These are phyloP conservation scores for Notothenia rossii DNA, from an alignment of 2,113 vertebrate genomes.

Conservation along the genomic window DNA sequence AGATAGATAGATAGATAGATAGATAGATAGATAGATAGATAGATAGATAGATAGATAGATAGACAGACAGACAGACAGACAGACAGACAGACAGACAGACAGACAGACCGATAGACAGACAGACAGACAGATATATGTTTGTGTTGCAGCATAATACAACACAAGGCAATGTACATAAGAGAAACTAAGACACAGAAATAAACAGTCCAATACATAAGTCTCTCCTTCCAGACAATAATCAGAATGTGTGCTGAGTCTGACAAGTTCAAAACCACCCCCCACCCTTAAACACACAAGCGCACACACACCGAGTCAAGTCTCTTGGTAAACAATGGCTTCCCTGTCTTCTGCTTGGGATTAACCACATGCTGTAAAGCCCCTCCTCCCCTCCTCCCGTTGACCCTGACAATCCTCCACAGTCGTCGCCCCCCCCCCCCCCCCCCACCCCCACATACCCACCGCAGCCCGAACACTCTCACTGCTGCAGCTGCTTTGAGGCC, in stretches of 20 bases:
- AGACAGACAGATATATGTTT: too few relatives aligned
- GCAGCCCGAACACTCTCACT: constrained; percentile 21
- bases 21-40: too few relatives aligned
- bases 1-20: background rate
- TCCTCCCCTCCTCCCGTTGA: constrained; percentile 44
- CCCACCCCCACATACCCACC: background rate
- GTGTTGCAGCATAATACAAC: too few relatives aligned
- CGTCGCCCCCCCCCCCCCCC: too few relatives aligned
- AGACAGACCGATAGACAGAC: too few relatives aligned
- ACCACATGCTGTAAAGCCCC: constrained; percentile 68
- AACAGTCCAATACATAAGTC: too few relatives aligned
- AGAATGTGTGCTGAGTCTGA: constrained; percentile 2
- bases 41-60: accelerated
- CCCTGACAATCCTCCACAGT: constrained; percentile 70
- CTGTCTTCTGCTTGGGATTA: constrained; percentile 81
- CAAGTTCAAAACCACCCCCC: constrained; percentile 36
- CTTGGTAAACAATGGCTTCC: constrained; percentile 76
- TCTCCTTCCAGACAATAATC: constrained; percentile 18
- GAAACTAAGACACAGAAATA: too few relatives aligned
- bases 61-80: too few relatives aligned
- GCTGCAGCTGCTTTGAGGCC: constrained; percentile 63
- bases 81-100: too few relatives aligned
- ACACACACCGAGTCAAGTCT: constrained; percentile 34
- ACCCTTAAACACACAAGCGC: constrained; percentile 21
- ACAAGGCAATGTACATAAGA: too few relatives aligned